Base-by-base conservation (phyloP, 2,888 invertebrate species). In the Hofmannophila pseudospretella region DNA sequence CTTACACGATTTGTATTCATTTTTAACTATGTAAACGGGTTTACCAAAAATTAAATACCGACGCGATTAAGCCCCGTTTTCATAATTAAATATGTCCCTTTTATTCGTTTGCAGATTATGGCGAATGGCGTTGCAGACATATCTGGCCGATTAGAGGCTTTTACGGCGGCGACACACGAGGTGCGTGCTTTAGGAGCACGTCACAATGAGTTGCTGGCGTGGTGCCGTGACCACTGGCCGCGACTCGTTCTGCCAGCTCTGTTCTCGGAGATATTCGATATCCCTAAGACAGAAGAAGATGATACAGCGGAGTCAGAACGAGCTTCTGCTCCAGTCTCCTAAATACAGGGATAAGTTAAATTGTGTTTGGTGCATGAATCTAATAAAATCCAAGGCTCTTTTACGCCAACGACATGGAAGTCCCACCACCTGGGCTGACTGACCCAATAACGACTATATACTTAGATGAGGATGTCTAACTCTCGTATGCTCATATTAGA, bases 231-330 rank as follows among this genome's bases (percentile, higher is more conserved):
- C 59, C 92, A 94, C 81, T 97, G 97, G 97, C 90, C 91, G 41
- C 91, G 92, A 58, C 89, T 95, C 41, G 89, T 93, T 45, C 89
- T 98, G 58, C 98, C 98, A 31, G 96, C 97, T 2, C 90, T 98
- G 37, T 98, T 97, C 82, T 94, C 97, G 22, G 98, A 98, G 84
- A 96, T 98, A 58, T 98, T 97, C 84, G 98, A 98, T 90, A 97
- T 98, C 80, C 96, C 96, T 51, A 95, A 76, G 46, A 37, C 40
- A 2, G 74, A 72, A 2, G 79, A 74, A 7, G 67, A 68, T 1
- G 59, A 61, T 1, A 34, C 44, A 1, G 31, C 48, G 1, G 54
- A 56, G 4, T 39, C 49, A 0, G 56, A 53, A n/a, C 49, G 42
- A n/a, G 47, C 52, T 7, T 29, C 49, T 13, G 28, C 32, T 10